Evolutionary conservation across 2,888 invertebrate species (phyloP).

Genomic region (Mycalesis mineus): DNA sequence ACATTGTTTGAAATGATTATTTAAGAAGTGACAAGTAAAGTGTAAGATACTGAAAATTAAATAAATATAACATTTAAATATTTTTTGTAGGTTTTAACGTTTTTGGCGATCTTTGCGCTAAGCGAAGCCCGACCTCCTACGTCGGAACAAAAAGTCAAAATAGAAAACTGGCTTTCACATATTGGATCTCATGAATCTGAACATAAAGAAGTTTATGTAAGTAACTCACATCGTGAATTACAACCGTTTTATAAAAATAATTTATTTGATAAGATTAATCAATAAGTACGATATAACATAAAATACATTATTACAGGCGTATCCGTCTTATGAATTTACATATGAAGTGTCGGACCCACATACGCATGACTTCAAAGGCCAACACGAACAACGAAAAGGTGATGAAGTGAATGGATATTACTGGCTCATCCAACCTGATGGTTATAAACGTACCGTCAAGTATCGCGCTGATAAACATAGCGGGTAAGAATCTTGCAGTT

Average conservation of each 20-base stretch:
- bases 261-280: too few species aligned
- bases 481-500: conserved; percentile 50
- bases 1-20: too few species aligned
- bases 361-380: conserved; percentile 76
- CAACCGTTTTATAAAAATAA: background rate
- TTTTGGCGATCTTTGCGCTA: conserved; percentile 47
- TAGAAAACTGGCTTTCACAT: conserved; percentile 46
- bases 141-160: conserved; percentile 49
- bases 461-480: conserved; percentile 73
- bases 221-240: conserved; percentile 25
- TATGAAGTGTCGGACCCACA: conserved; percentile 77
- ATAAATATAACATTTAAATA: background rate
- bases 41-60: too few species aligned
- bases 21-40: background rate
- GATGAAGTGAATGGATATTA: conserved; percentile 74
- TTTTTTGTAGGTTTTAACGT: conserved; percentile 42
- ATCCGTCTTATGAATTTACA: conserved; percentile 74
- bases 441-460: conserved; percentile 69
- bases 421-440: conserved; percentile 75
- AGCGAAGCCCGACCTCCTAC: conserved; percentile 40
- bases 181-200: conserved; percentile 48
- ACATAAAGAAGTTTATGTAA: conserved; percentile 68
- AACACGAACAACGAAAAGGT: conserved; percentile 69
- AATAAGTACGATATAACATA: too few species aligned
- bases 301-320: conserved; percentile 36